Evolutionary conservation across 2,888 invertebrate genomes (phyloP).

Genomic region (Conistra vaccinii): DNA sequence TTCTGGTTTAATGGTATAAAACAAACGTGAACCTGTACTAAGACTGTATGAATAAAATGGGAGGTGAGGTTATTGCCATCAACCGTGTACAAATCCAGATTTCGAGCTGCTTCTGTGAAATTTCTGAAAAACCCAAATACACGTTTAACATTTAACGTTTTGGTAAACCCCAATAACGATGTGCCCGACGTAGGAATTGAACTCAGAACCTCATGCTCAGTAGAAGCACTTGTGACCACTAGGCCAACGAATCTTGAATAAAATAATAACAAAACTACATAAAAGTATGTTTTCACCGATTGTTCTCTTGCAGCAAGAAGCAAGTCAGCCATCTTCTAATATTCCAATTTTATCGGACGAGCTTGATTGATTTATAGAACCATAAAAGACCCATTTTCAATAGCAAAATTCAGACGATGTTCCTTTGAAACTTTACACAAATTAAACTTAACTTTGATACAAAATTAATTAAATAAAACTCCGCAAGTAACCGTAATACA

Average conservation of each 20-base stretch:
- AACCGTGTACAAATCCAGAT: not conserved
- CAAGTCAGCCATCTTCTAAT: not conserved
- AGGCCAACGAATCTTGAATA: not conserved
- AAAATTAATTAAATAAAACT: slow-evolving; percentile 54
- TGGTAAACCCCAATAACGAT: not conserved
- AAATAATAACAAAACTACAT: not conserved
- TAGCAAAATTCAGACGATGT: not conserved
- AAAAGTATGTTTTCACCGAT: not conserved
- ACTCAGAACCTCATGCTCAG: not conserved
- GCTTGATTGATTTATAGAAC: not conserved
- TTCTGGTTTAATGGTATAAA: too few relatives aligned
- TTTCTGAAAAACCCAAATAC: too few relatives aligned
- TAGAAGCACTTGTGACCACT: not conserved
- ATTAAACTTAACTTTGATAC: slow-evolving; percentile 15
- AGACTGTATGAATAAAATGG: too few relatives aligned
- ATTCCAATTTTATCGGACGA: not conserved
- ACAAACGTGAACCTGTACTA: too few relatives aligned
- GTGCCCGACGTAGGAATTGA: not conserved
- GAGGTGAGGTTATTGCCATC: not conserved
- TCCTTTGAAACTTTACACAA: slow-evolving; percentile 3
- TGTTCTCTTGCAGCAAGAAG: not conserved
- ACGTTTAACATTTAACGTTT: too few relatives aligned
- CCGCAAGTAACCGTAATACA: slow-evolving; percentile 14
- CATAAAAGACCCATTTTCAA: not conserved
- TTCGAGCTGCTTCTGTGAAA: not conserved